Base-by-base conservation (phyloP, 92 coral and sea anemone species). In the Porites rus region DNA sequence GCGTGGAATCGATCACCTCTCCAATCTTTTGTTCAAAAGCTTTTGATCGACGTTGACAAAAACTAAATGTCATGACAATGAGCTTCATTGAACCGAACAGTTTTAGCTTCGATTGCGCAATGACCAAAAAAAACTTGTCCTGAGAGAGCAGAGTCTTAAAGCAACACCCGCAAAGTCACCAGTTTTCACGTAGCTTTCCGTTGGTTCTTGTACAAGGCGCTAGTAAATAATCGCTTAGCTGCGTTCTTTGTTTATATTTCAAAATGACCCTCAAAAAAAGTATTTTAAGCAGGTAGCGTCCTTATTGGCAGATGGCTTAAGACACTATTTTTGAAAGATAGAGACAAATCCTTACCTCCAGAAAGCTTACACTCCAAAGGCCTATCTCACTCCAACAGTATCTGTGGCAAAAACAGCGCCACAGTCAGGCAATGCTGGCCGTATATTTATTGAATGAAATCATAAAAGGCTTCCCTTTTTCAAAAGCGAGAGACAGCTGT, bases 211-310 rank as follows among this genome's bases (percentile, higher is more conserved):
- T 74, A 46, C 72, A 50, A 72, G 52, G 70, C 87, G 63, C 80
- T 73, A 80, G 80, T 83, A 20, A 74, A 73, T 83, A 73, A 38
- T 51, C 87, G 86, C 72, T 71, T 73, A 71, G 71, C 69, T 82
- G 79, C 78, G 12, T 74, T 13, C 80, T 83, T 83, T 83, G 87
- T 83, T 73, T 83, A 2, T 61, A 1, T 14, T 74, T 74, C 67
- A 69, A 16, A 74, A 50, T 62, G 65, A 50, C 77, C 77, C 77
- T 69, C 19, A 51, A 58, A 81, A 64, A 59, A 31, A 14, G 61
- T 63, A 12, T 24, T 62, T 70, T 72, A 16, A 24, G 64, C 80
- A 83, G 80, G 87, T 62, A 83, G 72, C 80, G 51, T 52, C 64
- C 72, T 19, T 16, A 28, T 16, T 24, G 22, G 52, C 87, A 83